Evolutionary conservation across 1,140 invertebrate genomes (phyloP).

Genomic region (Trichoplusia ni): DNA sequence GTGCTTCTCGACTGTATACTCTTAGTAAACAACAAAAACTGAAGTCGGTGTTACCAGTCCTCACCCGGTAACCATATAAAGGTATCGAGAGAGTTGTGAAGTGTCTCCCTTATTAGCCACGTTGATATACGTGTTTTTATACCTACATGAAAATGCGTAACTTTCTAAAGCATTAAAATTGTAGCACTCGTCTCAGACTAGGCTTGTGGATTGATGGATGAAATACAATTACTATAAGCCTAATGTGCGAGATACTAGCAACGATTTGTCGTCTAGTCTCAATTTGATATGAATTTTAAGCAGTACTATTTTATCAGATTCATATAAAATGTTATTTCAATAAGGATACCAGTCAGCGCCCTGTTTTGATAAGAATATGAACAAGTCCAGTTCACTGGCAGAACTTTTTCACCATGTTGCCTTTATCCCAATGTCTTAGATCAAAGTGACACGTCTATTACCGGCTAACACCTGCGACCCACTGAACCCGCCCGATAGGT

Average conservation of each 20-base stretch:
- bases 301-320: neutral
- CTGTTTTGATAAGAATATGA: too few relatives aligned
- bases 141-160: neutral
- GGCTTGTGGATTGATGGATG: too few relatives aligned
- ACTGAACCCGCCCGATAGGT: neutral
- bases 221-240: too few relatives aligned
- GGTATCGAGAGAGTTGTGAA: constrained; percentile 19
- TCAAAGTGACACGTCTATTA: neutral
- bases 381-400: neutral
- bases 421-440: constrained; percentile 7
- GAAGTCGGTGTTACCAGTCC: neutral
- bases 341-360: too few relatives aligned
- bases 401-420: neutral
- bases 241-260: too few relatives aligned
- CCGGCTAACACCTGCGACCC: constrained; percentile 17
- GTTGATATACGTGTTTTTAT: constrained; percentile 14
- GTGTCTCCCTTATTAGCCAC: constrained; percentile 21
- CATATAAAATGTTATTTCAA: too few relatives aligned
- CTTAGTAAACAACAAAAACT: constrained; percentile 7
- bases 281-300: constrained; percentile 5
- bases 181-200: constrained; percentile 9
- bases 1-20: neutral
- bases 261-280: neutral
- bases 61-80: constrained; percentile 2
- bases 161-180: constrained; percentile 23